These are phyloP conservation scores for Torymus aiolomorphi DNA, from an alignment of 2,888 invertebrate genomes.

Conservation along the genomic window DNA sequence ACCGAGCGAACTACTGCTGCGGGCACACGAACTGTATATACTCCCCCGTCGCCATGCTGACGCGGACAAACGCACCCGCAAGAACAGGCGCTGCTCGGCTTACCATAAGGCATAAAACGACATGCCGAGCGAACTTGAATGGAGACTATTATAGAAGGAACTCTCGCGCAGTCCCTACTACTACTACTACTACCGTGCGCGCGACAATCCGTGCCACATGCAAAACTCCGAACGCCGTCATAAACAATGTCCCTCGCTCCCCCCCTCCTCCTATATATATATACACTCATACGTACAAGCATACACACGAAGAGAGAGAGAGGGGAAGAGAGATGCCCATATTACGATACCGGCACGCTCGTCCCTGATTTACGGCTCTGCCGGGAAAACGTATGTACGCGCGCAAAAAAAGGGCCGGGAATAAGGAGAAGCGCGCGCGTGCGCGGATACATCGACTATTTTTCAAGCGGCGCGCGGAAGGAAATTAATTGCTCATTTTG, in stretches of 20 bases:
- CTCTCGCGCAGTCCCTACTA: constrained; percentile 2
- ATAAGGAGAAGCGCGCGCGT: constrained; percentile 38
- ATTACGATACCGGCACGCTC: constrained; percentile 47
- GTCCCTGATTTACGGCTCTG: constrained; percentile 52
- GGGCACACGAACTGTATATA: too few species aligned
- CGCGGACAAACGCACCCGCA: too few species aligned
- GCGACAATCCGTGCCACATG: constrained; percentile 43
- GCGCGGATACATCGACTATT: constrained; percentile 48
- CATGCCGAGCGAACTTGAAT: too few species aligned
- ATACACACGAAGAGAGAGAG: too few species aligned
- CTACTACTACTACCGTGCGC: constrained; percentile 17
- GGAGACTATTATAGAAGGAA: too few species aligned
- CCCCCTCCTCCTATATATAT: too few species aligned
- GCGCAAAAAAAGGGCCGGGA: constrained; percentile 21
- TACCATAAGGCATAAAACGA: too few species aligned
- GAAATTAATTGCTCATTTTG: constrained; percentile 56
- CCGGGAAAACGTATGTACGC: constrained; percentile 48
- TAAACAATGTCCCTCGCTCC: constrained; percentile 48
- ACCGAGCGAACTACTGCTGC: background rate
- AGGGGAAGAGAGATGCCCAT: constrained; percentile 47
- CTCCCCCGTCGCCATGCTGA: too few species aligned
- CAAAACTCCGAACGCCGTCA: constrained; percentile 44
- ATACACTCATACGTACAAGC: too few species aligned
- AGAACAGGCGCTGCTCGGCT: too few species aligned
- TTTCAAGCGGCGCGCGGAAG: constrained; percentile 47